Conservation (phyloP, 2,888 invertebrate genomes). For the Clepsis dumicolana region DNA sequence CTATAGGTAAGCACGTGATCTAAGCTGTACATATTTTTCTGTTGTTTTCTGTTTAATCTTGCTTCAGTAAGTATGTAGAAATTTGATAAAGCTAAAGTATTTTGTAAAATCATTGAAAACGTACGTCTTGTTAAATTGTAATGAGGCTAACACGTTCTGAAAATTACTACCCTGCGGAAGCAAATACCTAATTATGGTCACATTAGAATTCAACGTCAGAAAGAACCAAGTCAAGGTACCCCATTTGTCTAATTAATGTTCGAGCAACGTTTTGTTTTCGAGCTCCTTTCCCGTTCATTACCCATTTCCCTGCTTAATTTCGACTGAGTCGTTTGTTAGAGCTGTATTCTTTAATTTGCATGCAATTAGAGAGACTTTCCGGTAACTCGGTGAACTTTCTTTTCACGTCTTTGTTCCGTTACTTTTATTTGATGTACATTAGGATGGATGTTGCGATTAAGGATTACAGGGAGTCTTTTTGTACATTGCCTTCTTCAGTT, state of each 20-base stretch:
- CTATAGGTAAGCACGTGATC: no score
- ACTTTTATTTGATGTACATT: slow-evolving; percentile 41
- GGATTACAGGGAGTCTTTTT: slow-evolving; percentile 27
- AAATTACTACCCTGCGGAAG: neutral
- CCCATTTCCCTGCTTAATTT: slow-evolving; percentile 49
- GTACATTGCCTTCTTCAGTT: slow-evolving; percentile 18
- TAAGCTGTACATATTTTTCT: no score
- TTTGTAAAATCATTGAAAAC: neutral
- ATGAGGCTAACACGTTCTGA: neutral
- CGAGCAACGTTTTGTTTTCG: slow-evolving; percentile 45
- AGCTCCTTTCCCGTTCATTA: slow-evolving; percentile 50
- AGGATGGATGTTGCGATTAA: slow-evolving; percentile 31
- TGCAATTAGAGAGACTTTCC: slow-evolving; percentile 59
- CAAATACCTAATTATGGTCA: neutral
- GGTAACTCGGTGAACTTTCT: slow-evolving; percentile 51
- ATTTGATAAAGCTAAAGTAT: neutral
- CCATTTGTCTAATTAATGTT: slow-evolving; percentile 37
- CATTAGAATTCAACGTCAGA: slow-evolving; percentile 17
- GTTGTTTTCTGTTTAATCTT: no score
- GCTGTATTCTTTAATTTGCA: slow-evolving; percentile 61
- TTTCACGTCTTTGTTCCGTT: slow-evolving; percentile 40
- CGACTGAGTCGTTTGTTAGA: slow-evolving; percentile 52
- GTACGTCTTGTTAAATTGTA: neutral
- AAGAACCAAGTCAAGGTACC: slow-evolving; percentile 29
- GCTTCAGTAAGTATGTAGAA: no score